Conservation (phyloP, 2,113 vertebrate species). For the Indri indri region DNA sequence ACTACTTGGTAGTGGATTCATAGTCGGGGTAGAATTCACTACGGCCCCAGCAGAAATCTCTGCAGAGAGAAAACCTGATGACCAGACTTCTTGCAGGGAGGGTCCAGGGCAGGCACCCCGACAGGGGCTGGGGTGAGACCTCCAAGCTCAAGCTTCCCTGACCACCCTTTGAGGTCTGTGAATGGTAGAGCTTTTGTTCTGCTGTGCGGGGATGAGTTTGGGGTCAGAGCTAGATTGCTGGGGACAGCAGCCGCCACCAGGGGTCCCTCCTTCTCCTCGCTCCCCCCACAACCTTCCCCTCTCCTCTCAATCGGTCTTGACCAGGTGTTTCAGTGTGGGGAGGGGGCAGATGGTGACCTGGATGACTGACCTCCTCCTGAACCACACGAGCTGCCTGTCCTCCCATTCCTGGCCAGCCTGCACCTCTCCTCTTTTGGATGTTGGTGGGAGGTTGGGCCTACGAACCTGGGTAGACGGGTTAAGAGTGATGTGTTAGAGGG, state of each 20-base stretch:
- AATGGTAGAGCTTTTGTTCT: neutral
- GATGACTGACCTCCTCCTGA: neutral
- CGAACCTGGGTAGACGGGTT: neutral
- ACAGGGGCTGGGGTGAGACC: neutral
- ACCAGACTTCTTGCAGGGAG: neutral
- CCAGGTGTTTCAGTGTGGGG: neutral
- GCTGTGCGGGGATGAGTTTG: neutral
- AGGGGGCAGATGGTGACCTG: neutral
- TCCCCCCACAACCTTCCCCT: neutral
- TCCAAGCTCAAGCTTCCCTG: fast-evolving
- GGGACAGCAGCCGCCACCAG: constrained; percentile 49
- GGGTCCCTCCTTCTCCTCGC: constrained; percentile 40
- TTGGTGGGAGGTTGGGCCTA: neutral
- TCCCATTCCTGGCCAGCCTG: too few species aligned
- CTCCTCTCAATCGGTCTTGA: neutral
- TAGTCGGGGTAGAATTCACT: neutral
- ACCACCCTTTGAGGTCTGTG: neutral
- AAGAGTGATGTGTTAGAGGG: neutral
- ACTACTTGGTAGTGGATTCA: neutral
- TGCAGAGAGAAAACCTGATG: neutral
- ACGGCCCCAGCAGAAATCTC: neutral
- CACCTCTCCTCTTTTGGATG: too few species aligned
- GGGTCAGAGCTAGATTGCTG: neutral
- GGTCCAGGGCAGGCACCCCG: fast-evolving
- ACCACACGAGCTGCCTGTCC: neutral